A percentile compares a stretch with the other conserved stretches of the same genome.
These are phyloP conservation scores for Episyrphus balteatus DNA, from an alignment of 1,140 invertebrate genomes.

Conservation along the genomic window DNA sequence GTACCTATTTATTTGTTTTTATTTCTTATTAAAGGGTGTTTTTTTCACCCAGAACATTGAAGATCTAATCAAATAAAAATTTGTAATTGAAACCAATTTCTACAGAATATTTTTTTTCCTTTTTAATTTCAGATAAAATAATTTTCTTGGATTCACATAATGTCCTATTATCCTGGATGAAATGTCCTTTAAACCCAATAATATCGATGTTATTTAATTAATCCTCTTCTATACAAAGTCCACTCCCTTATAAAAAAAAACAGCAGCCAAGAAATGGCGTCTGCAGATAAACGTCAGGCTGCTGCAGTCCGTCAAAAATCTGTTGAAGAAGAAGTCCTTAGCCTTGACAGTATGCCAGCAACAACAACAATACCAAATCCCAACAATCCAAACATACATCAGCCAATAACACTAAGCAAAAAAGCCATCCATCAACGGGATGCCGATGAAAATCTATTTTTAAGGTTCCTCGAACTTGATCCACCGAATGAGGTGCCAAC, in stretches of 20 bases:
- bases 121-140: too few relatives aligned
- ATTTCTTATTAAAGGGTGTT: too few relatives aligned
- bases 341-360: not conserved
- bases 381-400: constrained; percentile 1
- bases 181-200: too few relatives aligned
- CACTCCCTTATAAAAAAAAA: too few relatives aligned
- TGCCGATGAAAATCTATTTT: constrained; percentile 61
- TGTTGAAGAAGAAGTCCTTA: constrained; percentile 3
- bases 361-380: not conserved
- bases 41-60: too few relatives aligned
- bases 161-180: too few relatives aligned
- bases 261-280: not conserved
- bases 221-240: not conserved
- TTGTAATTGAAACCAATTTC: too few relatives aligned
- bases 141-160: too few relatives aligned
- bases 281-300: not conserved
- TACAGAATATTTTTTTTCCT: too few relatives aligned
- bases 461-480: constrained; percentile 68
- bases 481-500: constrained; percentile 47
- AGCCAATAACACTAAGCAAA: constrained; percentile 35
- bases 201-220: too few relatives aligned
- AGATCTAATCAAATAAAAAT: too few relatives aligned
- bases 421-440: constrained; percentile 49
- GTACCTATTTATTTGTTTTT: too few relatives aligned
- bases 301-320: not conserved